Conservation (phyloP, 2,113 vertebrate genomes). For the Orientallactaga bullata region DNA sequence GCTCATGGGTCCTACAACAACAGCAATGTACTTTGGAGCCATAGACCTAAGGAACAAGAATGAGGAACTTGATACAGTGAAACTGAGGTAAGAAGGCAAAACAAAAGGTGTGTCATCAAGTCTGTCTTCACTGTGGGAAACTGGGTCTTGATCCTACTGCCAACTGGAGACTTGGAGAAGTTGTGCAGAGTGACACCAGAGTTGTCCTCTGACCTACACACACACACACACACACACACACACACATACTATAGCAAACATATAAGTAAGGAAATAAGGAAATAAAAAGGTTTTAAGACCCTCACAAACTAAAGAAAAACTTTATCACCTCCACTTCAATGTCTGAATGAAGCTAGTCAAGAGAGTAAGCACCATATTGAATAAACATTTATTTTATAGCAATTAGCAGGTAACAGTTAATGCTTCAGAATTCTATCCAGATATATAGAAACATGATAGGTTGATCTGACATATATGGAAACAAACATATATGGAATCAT, state of each 20-base stretch:
- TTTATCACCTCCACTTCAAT: conserved; percentile 8
- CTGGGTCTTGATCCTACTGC: background rate
- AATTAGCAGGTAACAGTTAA: conserved; percentile 19
- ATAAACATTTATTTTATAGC: background rate
- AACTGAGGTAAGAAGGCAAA: background rate
- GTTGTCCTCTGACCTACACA: no score
- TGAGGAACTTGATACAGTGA: background rate
- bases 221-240: no score
- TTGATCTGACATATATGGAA: background rate
- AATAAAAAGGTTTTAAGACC: background rate
- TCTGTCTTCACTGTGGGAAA: background rate
- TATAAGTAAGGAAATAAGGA: background rate
- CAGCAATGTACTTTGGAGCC: background rate
- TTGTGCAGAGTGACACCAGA: background rate
- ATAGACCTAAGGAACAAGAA: conserved; percentile 11
- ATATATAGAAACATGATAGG: background rate
- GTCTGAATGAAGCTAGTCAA: background rate
- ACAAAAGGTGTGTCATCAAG: background rate
- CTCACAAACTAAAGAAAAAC: background rate
- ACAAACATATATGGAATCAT: conserved; percentile 24
- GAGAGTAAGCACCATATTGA: background rate
- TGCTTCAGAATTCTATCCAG: background rate
- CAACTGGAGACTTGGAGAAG: background rate
- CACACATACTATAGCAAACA: background rate
- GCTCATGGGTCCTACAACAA: background rate